Conservation (phyloP, 1,140 invertebrate species). For the Musca domestica region DNA sequence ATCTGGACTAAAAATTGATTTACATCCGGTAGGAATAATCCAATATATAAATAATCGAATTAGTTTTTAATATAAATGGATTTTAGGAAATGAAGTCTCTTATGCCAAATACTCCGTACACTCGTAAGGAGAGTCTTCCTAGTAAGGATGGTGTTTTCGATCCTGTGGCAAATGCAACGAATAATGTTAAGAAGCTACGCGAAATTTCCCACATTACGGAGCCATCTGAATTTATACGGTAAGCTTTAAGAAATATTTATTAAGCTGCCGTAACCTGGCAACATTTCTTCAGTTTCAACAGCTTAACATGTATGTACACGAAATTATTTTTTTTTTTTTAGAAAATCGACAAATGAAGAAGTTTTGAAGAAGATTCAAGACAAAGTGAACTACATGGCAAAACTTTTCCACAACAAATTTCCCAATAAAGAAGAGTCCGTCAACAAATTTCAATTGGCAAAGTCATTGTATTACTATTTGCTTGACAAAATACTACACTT, state of each 20-base stretch:
- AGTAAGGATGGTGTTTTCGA: conserved; percentile 65
- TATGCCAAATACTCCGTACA: conserved; percentile 80
- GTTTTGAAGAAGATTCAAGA: conserved; percentile 61
- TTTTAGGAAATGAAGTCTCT: conserved; percentile 43
- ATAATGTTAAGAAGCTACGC: conserved; percentile 76
- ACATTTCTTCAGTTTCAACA: too few species aligned
- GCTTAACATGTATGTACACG: too few species aligned
- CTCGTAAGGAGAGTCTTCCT: conserved; percentile 78
- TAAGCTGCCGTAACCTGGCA: too few species aligned
- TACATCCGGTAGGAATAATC: conserved; percentile 15
- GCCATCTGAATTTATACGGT: conserved; percentile 48
- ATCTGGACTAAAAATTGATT: conserved; percentile 2
- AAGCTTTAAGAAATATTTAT: too few species aligned
- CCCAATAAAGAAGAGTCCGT: conserved; percentile 36
- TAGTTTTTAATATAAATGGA: too few species aligned
- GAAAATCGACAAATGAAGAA: conserved; percentile 65
- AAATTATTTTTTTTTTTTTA: conserved; percentile 41
- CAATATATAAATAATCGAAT: neutral
- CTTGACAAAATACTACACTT: conserved; percentile 82
- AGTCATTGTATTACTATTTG: conserved; percentile 76
- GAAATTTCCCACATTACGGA: conserved; percentile 28
- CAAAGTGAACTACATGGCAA: conserved; percentile 63
- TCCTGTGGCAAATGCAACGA: conserved; percentile 79
- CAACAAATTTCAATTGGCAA: conserved; percentile 42
- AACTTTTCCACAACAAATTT: conserved; percentile 39